phyloP scores from a whole-genome alignment of 2,888 invertebrate species.

The Eulithis prunata region DNA sequence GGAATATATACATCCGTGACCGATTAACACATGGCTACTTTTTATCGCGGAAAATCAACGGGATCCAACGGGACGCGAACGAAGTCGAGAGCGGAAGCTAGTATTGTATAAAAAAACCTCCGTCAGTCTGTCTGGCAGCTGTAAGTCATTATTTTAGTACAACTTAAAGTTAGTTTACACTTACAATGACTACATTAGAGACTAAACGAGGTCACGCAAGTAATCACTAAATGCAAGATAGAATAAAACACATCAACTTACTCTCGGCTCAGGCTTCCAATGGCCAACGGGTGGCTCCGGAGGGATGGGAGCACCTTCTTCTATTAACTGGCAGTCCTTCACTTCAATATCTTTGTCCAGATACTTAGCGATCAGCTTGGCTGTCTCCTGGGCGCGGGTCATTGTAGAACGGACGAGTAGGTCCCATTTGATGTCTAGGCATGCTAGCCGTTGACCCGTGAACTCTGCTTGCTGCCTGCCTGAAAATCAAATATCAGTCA shows the following conservation, averaged over 20 bases:
- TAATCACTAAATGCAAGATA: too few species aligned
- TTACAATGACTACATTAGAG: too few species aligned
- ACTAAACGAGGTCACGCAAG: too few species aligned
- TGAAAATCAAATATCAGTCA: constrained; percentile 58
- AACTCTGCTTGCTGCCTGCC: constrained; percentile 93
- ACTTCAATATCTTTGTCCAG: constrained; percentile 85
- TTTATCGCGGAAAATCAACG: too few species aligned
- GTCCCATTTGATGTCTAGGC: constrained; percentile 91
- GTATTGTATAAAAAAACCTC: too few species aligned
- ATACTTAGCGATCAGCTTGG: constrained; percentile 90
- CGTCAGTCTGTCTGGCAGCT: too few species aligned
- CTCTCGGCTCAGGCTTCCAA: constrained; percentile 91
- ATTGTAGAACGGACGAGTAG: constrained; percentile 94
- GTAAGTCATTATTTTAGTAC: too few species aligned
- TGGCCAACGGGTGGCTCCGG: constrained; percentile 96
- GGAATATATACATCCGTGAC: too few species aligned
- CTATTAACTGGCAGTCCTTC: constrained; percentile 88
- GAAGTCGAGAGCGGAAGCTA: too few species aligned
- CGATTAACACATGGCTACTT: too few species aligned
- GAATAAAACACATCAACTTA: constrained; percentile 55
- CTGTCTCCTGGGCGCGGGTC: constrained; percentile 97
- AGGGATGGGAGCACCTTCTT: constrained; percentile 97
- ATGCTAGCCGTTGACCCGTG: constrained; percentile 92
- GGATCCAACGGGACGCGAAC: too few species aligned
- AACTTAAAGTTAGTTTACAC: too few species aligned